Evolutionary conservation across 2,888 invertebrate species (phyloP), one percentile per base, ranked within the genome.

Genomic region (Limenitis camilla): DNA sequence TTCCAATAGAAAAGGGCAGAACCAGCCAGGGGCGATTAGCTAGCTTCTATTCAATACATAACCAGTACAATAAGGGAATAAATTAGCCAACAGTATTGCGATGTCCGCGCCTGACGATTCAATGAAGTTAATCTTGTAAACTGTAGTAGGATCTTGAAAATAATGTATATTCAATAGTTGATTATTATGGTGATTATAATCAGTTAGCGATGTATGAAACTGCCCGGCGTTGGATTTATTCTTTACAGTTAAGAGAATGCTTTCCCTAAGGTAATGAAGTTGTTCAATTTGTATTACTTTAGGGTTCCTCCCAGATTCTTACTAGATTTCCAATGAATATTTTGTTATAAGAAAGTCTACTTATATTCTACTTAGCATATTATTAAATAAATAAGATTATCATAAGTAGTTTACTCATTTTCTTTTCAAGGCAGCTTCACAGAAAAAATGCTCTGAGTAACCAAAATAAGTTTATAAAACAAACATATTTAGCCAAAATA

Each of bases 1-100:
- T 29, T 30, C 11, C 36, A 11, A 36, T 30, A 28, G 8, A 40
- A 36, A 52, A 45, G 29, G 29, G 36, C 40, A 39, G 44, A 33
- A 19, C 29, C 40, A 43, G 33, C 50, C 39, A 27, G 9, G n/a
- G 35, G 49, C 38, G 41, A 41, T 48, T 44, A 28, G 44, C 40
- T 32, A 41, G 42, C 42, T 54, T 43, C 32, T 36, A 46, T 53
- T 41, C 42, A 29, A 49, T 46, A 49, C 51, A 54, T 58, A 58
- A 56, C 56, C 58, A 54, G 35, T 53, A 68, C 69, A 69, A 69
- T 68, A 63, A 64, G 59, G 56, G 60, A 61, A 69, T 69, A 69
- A 68, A 68, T 68, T 67, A 68, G 59, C 53, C 44, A 53, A 53
- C 57, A 50, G 58, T 61, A 63, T 61, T 58, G 61, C 58, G 49